These are phyloP conservation scores for Dendrophyllia cribrosa DNA, from an alignment of 64 coral and sea anemone species.

Conservation along the genomic window DNA sequence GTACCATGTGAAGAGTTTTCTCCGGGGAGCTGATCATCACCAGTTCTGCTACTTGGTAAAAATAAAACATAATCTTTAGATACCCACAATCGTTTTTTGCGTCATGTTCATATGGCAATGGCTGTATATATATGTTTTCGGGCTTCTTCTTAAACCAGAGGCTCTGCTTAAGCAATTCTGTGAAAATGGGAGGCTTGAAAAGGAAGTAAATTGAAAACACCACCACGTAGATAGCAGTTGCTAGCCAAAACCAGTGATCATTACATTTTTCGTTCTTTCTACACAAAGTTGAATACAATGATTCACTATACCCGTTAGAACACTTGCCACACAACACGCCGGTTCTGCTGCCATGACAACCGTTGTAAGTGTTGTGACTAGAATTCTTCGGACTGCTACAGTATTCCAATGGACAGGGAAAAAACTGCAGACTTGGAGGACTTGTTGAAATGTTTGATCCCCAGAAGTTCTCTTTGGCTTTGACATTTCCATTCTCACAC, in stretches of 20 bases:
- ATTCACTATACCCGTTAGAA: slow-evolving; percentile 59
- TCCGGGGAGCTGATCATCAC: slow-evolving; percentile 38
- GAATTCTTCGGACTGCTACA: not conserved
- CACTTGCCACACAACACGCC: slow-evolving; percentile 76
- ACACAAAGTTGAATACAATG: slow-evolving; percentile 75
- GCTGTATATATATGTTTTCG: not conserved
- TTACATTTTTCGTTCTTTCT: slow-evolving; percentile 53
- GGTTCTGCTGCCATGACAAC: slow-evolving; percentile 53
- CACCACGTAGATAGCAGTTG: slow-evolving; percentile 10
- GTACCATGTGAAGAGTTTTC: not conserved
- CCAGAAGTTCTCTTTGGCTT: slow-evolving; percentile 65
- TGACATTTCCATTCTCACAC: slow-evolving; percentile 25
- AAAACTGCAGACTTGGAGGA: slow-evolving; percentile 46
- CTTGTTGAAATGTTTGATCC: slow-evolving; percentile 7
- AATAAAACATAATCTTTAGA: slow-evolving; percentile 85
- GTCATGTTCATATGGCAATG: not conserved
- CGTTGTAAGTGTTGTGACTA: slow-evolving; percentile 3
- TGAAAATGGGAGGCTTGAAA: slow-evolving; percentile 56
- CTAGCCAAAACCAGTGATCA: slow-evolving; percentile 81
- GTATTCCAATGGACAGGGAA: slow-evolving; percentile 69
- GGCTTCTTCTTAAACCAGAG: slow-evolving; percentile 54
- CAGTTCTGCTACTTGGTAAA: slow-evolving; percentile 77
- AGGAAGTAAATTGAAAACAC: slow-evolving; percentile 63
- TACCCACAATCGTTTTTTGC: slow-evolving; percentile 50
- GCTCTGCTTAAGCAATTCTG: slow-evolving; percentile 17